These are phyloP conservation scores for Stenchaetothrips biformis DNA, from an alignment of 2,888 invertebrate species.

Conservation along the genomic window DNA sequence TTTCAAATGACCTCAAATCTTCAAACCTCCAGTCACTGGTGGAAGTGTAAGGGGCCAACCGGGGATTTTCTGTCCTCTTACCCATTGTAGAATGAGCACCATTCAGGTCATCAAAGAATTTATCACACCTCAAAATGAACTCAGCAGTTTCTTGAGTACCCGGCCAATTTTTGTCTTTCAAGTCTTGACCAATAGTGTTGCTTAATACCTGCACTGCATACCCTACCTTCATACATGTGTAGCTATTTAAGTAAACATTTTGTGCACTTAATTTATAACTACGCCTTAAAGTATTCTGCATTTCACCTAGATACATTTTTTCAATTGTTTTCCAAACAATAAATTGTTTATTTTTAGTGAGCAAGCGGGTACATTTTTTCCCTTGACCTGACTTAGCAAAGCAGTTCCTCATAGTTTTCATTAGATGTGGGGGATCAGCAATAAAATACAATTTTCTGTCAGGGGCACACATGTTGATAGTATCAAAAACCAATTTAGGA, in stretches of 20 bases:
- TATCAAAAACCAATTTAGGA: not conserved
- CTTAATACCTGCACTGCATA: not conserved
- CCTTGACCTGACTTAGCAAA: not conserved
- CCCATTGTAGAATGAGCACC: not conserved
- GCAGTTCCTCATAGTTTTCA: not conserved
- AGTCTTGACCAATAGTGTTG: not conserved
- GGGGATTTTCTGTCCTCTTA: not conserved
- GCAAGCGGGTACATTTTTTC: not conserved
- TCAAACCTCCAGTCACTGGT: not conserved
- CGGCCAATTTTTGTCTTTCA: not conserved
- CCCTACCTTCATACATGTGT: not conserved
- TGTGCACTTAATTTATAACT: not conserved
- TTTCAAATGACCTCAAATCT: not conserved
- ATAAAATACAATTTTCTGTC: not conserved
- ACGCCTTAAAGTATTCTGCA: not conserved
- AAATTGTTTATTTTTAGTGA: not conserved
- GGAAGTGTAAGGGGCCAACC: not conserved
- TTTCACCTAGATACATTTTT: not conserved
- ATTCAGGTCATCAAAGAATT: not conserved
- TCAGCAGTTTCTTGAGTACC: not conserved
- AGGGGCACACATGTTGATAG: no score
- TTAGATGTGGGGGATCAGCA: not conserved
- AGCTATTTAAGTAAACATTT: not conserved
- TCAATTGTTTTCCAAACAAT: not conserved
- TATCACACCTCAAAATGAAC: not conserved